Base-by-base conservation (phyloP, 2,888 invertebrate genomes). In the Schrankia costaestrigalis region DNA sequence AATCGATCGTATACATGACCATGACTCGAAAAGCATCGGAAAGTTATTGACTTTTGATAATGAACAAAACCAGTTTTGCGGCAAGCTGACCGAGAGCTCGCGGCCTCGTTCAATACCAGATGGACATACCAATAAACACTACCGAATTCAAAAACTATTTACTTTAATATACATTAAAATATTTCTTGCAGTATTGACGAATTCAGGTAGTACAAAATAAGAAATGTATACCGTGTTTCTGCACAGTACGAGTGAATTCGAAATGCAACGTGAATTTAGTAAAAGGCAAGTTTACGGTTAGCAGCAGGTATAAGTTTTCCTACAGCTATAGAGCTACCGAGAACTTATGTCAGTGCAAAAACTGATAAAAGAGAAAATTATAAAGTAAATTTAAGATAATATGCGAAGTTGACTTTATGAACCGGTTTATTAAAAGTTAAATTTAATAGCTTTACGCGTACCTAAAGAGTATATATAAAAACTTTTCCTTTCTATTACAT, bases 1-100 rank as follows among this genome's bases (percentile, higher is more conserved):
- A 61, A 66, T 68, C 67, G 63, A 63, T 67, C 70, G 65, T 56
- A 63, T 63, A 67, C 70, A 75, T 77, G 86, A 76, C 86, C 86
- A 56, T 86, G 85, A 85, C 82, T 85, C 67, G 72, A 70, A 76
- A 80, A 82, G 83, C 80, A 81, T 83, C 84, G 70, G 80, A 85
- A 84, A 86, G 86, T 86, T 87, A 87, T 87, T 87, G 86, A 87
- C 86, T 86, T 85, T 86, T 86, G 86, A 80, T 86, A 84, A 86
- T 87, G 86, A 70, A 69, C 52, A 24, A 78, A 87, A 87, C 86
- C 82, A 76, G 86, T 87, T 86, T 83, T 74, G n/a, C 63, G 69
- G 68, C 70, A 54, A 65, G 68, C 75, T 86, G 85, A 84, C 86
- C 85, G 81, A 78, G 77, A 78, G 80, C 66, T 63, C 64, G 58